Evolutionary conservation across 1,140 invertebrate genomes (phyloP).

Genomic region (Halictus rubicundus): DNA sequence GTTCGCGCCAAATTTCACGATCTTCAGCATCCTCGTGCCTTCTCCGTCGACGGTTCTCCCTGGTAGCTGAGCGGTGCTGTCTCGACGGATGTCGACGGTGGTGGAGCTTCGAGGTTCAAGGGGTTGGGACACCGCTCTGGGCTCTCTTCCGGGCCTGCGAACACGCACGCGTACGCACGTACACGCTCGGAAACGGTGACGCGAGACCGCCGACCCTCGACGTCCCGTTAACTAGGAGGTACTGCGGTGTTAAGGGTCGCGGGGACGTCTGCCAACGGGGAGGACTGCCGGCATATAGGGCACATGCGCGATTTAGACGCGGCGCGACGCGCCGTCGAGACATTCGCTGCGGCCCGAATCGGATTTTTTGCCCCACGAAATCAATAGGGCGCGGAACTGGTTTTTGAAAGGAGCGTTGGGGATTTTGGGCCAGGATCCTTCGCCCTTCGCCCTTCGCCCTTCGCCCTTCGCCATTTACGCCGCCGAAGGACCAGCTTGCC

Average conservation of each 20-base stretch:
- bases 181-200: not conserved
- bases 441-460: too few relatives aligned
- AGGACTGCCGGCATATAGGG: constrained; percentile 46
- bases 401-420: not conserved
- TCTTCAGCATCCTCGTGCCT: constrained; percentile 55
- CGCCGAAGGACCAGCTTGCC: too few relatives aligned
- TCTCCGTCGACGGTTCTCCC: too few relatives aligned
- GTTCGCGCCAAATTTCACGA: constrained; percentile 52
- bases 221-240: constrained; percentile 59
- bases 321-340: not conserved
- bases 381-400: not conserved
- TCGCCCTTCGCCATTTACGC: too few relatives aligned
- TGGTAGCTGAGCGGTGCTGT: not conserved
- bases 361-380: not conserved
- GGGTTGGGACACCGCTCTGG: not conserved
- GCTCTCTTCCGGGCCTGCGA: not conserved
- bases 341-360: not conserved
- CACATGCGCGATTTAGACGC: constrained; percentile 65
- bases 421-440: too few relatives aligned
- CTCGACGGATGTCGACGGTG: too few relatives aligned
- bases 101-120: not conserved
- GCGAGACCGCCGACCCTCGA: constrained; percentile 53
- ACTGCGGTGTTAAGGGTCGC: constrained; percentile 57
- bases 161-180: constrained; percentile 16
- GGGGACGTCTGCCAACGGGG: constrained; percentile 19